Evolutionary conservation across 2,888 invertebrate genomes (phyloP).

Genomic region (Eupelmus urozonus): DNA sequence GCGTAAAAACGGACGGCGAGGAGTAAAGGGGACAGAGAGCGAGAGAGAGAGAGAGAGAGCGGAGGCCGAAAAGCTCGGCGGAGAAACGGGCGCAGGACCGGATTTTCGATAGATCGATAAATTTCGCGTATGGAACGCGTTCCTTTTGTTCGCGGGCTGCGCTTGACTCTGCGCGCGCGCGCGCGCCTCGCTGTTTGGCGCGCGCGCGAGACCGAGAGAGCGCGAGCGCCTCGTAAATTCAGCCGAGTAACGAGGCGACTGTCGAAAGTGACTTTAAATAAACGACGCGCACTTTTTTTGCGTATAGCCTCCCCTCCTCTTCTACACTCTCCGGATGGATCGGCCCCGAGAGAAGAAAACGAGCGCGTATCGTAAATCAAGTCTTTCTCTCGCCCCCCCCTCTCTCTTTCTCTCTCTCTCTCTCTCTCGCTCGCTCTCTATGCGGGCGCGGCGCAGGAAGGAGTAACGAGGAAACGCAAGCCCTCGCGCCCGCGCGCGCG

Average conservation of each 20-base stretch:
- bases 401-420: conserved; percentile 37
- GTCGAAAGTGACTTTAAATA: conserved; percentile 75
- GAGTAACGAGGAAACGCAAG: conserved; percentile 59
- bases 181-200: conserved; percentile 30
- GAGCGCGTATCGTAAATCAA: conserved; percentile 65
- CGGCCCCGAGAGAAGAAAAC: conserved; percentile 60
- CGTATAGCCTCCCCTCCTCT: neutral
- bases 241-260: conserved; percentile 74
- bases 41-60: neutral
- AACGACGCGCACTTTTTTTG: conserved; percentile 67
- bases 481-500: no score
- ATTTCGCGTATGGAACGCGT: conserved; percentile 59
- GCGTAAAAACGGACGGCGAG: conserved; percentile 14
- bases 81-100: conserved; percentile 30
- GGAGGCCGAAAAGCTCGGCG: neutral
- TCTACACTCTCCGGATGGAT: conserved; percentile 56
- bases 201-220: conserved; percentile 30
- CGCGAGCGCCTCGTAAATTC: conserved; percentile 70
- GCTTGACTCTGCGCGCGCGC: conserved; percentile 56
- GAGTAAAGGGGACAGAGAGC: neutral
- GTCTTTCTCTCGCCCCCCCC: conserved; percentile 53
- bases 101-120: conserved; percentile 61
- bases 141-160: conserved; percentile 62
- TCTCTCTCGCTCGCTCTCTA: conserved; percentile 42
- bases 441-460: conserved; percentile 49